Evolutionary conservation across 2,797 vertebrate species (phyloP).

Genomic region (Lophius americanus): DNA sequence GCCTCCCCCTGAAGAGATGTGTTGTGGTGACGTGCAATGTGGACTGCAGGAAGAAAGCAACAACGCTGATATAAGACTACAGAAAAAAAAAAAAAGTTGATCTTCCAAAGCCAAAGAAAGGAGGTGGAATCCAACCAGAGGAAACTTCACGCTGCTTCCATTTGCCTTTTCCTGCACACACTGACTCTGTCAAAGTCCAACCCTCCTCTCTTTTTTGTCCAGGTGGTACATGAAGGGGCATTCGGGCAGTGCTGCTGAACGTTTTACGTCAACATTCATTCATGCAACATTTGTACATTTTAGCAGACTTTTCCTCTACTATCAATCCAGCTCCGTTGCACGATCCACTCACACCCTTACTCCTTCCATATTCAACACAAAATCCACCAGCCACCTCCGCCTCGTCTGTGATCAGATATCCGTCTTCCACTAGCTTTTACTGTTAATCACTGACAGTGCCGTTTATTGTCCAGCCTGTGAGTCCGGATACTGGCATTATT

Average conservation of each 20-base stretch:
- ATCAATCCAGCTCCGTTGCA: slow-evolving; percentile 12
- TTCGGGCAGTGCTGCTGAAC: slow-evolving; percentile 2
- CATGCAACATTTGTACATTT: slow-evolving; percentile 14
- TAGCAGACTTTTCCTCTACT: slow-evolving; percentile 12
- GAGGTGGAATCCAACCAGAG: not conserved
- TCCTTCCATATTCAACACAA: slow-evolving; percentile 47
- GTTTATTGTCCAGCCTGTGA: not conserved
- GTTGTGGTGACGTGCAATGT: not conserved
- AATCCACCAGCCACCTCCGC: slow-evolving; percentile 10
- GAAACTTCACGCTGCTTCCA: slow-evolving; percentile 38
- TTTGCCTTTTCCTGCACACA: slow-evolving; percentile 36
- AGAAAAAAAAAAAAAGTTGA: slow-evolving; percentile 29
- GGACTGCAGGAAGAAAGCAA: slow-evolving; percentile 39
- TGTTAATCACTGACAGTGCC: slow-evolving; percentile 14
- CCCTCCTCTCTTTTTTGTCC: not conserved
- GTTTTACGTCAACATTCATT: not conserved
- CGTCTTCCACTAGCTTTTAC: slow-evolving; percentile 49
- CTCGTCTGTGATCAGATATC: not conserved
- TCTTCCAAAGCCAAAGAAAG: slow-evolving; percentile 47
- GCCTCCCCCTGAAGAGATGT: not conserved
- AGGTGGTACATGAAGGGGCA: slow-evolving; percentile 7
- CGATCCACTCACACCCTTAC: not conserved
- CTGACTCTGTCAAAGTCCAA: slow-evolving; percentile 16
- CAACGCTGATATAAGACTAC: slow-evolving; percentile 28
- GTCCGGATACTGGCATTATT: slow-evolving; percentile 3